Conservation (phyloP, 2,797 vertebrate species). For the Pagetopsis macropterus region DNA sequence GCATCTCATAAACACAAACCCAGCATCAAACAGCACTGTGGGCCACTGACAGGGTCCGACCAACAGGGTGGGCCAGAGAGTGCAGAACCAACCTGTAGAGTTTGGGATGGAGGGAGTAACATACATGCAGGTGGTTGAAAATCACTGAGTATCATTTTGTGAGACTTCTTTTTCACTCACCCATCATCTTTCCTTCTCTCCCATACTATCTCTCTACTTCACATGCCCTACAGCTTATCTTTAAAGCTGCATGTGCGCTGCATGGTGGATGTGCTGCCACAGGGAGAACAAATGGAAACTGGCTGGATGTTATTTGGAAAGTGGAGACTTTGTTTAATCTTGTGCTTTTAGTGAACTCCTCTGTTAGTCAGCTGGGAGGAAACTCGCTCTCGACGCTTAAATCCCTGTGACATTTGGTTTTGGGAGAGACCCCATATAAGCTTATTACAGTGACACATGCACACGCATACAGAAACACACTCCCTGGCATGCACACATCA, state of each 20-base stretch:
- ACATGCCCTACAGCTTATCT: conserved; percentile 76
- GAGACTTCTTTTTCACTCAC: conserved; percentile 22
- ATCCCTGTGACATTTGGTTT: conserved; percentile 79
- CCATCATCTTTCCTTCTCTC: conserved; percentile 5
- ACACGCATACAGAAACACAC: conserved; percentile 24
- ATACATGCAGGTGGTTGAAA: conserved; percentile 38
- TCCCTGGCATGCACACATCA: conserved; percentile 42
- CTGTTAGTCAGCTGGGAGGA: conserved; percentile 70
- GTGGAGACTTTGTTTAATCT: conserved; percentile 77
- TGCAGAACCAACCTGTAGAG: conserved; percentile 32
- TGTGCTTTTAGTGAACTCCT: conserved; percentile 76
- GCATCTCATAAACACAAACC: conserved; percentile 71
- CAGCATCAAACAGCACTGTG: conserved; percentile 57
- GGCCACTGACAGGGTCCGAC: conserved; percentile 56
- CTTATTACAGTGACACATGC: conserved; percentile 54
- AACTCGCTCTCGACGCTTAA: conserved; percentile 70
- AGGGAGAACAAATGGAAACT: conserved; percentile 63
- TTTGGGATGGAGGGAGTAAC: not conserved
- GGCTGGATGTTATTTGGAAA: conserved; percentile 66
- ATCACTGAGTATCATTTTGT: conserved; percentile 12
- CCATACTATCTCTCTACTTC: conserved; percentile 29
- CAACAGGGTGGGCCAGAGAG: conserved; percentile 79
- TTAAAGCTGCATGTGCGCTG: conserved; percentile 56
- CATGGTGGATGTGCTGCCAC: conserved; percentile 63
- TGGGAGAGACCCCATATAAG: conserved; percentile 66